These are phyloP conservation scores for Petrocephalus zakoni DNA, from an alignment of 2,113 vertebrate genomes.

Conservation along the genomic window DNA sequence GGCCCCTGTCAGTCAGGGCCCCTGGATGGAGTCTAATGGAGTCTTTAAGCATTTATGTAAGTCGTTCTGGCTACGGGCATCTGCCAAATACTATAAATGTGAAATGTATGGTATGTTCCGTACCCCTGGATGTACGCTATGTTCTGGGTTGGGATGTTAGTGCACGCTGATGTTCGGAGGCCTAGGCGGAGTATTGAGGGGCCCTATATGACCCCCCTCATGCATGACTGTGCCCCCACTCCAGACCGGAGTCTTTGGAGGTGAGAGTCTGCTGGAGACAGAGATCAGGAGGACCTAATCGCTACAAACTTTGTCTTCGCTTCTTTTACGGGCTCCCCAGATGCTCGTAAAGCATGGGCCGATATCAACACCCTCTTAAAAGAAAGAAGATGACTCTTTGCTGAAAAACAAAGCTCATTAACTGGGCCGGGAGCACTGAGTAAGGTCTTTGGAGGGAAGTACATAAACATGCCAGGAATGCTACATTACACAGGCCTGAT, in stretches of 20 bases:
- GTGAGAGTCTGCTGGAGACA: too few species aligned
- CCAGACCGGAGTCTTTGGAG: neutral
- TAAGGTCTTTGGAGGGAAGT: neutral
- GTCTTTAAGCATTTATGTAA: too few species aligned
- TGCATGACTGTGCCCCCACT: neutral
- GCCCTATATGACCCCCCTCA: neutral
- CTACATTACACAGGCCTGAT: neutral
- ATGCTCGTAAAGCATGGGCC: neutral
- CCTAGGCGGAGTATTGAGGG: neutral
- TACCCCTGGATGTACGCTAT: neutral
- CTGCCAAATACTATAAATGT: too few species aligned
- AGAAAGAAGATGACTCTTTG: neutral
- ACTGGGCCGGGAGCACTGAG: neutral
- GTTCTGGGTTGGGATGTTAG: neutral
- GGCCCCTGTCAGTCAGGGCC: neutral
- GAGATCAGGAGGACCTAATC: neutral
- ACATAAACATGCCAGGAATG: neutral
- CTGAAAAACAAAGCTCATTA: slow-evolving; percentile 5
- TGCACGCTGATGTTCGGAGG: neutral
- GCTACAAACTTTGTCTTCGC: neutral
- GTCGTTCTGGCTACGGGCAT: too few species aligned
- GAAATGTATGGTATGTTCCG: neutral
- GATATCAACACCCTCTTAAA: neutral
- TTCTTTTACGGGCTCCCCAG: slow-evolving; percentile 1
- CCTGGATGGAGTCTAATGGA: neutral